These are phyloP conservation scores for Lophotis ruficrista DNA, from an alignment of 2,113 vertebrate genomes.

Conservation along the genomic window DNA sequence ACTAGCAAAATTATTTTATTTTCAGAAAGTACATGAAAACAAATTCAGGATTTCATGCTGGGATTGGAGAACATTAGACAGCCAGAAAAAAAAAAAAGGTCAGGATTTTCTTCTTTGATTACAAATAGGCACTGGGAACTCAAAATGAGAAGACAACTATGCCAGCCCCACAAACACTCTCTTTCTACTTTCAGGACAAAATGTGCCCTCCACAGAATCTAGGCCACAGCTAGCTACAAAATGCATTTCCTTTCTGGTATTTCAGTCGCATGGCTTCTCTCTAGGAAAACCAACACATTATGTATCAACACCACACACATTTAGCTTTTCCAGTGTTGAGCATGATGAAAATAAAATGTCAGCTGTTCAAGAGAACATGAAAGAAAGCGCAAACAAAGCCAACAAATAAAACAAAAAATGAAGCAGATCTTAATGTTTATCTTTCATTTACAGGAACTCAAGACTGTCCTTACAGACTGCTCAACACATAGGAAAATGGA, in stretches of 20 bases:
- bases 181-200: neutral
- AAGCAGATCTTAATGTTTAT: neutral
- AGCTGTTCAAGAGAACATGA: neutral
- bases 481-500: neutral
- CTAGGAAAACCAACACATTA: neutral
- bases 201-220: neutral
- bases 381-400: neutral
- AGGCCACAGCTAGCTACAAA: neutral
- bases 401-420: neutral
- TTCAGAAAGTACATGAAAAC: neutral
- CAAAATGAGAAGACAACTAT: neutral
- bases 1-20: neutral
- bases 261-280: neutral
- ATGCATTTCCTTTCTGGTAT: neutral
- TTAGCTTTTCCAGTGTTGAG: neutral
- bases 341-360: neutral
- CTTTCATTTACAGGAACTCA: neutral
- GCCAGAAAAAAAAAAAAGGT: neutral
- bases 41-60: neutral
- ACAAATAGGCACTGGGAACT: neutral
- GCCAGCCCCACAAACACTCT: neutral
- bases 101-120: neutral
- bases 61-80: neutral
- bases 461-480: neutral
- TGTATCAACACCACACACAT: neutral